Evolutionary conservation across 2,113 vertebrate genomes (phyloP).

Genomic region (Aptenodytes patagonicus): DNA sequence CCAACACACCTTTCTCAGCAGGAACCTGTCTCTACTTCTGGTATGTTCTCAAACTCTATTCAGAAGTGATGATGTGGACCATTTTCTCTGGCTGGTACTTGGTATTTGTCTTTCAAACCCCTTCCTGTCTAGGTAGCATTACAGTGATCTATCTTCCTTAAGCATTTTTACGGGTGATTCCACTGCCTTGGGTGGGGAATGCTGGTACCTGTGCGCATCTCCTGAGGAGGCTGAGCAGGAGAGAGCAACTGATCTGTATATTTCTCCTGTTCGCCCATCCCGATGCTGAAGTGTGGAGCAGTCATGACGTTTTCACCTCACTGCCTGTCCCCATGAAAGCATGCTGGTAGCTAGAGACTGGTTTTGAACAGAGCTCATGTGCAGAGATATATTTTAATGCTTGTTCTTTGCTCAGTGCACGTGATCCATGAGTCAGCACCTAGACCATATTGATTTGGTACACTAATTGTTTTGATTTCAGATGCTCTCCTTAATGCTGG

Average conservation of each 20-base stretch:
- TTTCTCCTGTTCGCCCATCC: not conserved
- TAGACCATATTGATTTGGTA: not conserved
- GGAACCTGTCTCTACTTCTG: not conserved
- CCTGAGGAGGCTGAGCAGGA: not conserved
- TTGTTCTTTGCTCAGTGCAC: not conserved
- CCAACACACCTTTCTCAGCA: not conserved
- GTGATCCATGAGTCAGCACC: not conserved
- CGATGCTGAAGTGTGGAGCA: not conserved
- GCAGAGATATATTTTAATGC: not conserved
- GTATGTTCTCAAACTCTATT: not conserved
- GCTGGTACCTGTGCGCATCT: accelerated
- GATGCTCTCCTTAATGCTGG: not conserved
- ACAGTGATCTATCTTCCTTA: not conserved
- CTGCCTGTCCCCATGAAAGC: not conserved
- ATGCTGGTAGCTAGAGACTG: not conserved
- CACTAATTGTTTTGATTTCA: not conserved
- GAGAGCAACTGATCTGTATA: not conserved
- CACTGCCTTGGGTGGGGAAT: not conserved
- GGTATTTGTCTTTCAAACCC: not conserved
- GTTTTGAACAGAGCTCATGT: not conserved
- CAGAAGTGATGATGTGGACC: not conserved
- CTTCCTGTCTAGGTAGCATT: not conserved
- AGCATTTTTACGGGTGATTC: not conserved
- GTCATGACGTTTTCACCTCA: not conserved
- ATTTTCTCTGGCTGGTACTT: not conserved